Conservation (phyloP, 2,113 vertebrate genomes). For the Grantiella picta region DNA sequence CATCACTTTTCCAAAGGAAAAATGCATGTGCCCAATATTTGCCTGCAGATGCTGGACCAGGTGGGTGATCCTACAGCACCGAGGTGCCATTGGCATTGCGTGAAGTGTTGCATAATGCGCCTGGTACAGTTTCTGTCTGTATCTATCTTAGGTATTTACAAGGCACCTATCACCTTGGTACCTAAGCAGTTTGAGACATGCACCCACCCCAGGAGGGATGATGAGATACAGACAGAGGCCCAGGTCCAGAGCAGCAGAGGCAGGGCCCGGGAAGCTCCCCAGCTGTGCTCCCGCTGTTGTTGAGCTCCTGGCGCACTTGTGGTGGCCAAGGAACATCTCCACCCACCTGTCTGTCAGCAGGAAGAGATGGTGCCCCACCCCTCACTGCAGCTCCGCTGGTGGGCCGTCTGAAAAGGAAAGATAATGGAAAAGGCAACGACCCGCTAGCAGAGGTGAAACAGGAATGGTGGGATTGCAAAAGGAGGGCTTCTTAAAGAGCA, state of each 20-base stretch:
- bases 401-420: slow-evolving; percentile 55
- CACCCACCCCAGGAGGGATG: slow-evolving; percentile 59
- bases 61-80: slow-evolving; percentile 39
- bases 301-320: slow-evolving; percentile 59
- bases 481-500: slow-evolving; percentile 69
- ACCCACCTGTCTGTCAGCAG: slow-evolving; percentile 51
- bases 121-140: slow-evolving; percentile 69
- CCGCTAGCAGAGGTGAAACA: slow-evolving; percentile 67
- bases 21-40: slow-evolving; percentile 20
- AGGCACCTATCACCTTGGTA: slow-evolving; percentile 62
- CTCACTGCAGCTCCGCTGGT: slow-evolving; percentile 55
- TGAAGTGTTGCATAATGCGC: slow-evolving; percentile 50
- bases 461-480: slow-evolving; percentile 70
- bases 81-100: slow-evolving; percentile 40
- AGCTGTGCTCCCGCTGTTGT: slow-evolving; percentile 36
- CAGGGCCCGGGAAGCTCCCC: slow-evolving; percentile 55
- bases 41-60: slow-evolving; percentile 54
- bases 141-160: slow-evolving; percentile 69
- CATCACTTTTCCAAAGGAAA: slow-evolving; percentile 44
- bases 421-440: slow-evolving; percentile 65
- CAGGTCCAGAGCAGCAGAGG: slow-evolving; percentile 58
- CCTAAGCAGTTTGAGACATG: slow-evolving; percentile 63
- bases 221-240: slow-evolving; percentile 61
- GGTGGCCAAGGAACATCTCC: slow-evolving; percentile 62
- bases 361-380: slow-evolving; percentile 56